These are phyloP conservation scores for Bombus waltoni DNA, from an alignment of 1,140 invertebrate genomes.

Conservation along the genomic window DNA sequence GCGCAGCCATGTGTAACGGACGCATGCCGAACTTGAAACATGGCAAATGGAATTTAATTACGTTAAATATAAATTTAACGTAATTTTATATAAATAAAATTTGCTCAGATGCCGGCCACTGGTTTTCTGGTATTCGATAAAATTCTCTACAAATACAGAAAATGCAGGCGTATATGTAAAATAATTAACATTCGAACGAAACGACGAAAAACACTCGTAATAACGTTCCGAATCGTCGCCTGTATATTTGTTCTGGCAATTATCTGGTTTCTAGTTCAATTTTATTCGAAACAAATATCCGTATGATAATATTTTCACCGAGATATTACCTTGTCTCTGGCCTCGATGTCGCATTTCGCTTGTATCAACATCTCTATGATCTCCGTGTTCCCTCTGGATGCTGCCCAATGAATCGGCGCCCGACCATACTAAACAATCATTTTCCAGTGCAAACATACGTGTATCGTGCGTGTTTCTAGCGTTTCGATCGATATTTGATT, in stretches of 20 bases:
- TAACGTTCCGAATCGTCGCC: background rate
- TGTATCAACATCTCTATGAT: constrained; percentile 89
- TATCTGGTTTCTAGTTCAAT: background rate
- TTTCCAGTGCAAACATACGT: background rate
- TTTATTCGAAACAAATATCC: background rate
- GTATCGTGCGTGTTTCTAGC: background rate
- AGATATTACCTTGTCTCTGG: constrained; percentile 87
- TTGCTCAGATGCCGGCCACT: too few relatives aligned
- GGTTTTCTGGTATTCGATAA: background rate
- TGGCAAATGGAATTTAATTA: constrained; percentile 16
- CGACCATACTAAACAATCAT: constrained; percentile 86
- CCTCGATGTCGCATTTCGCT: constrained; percentile 90
- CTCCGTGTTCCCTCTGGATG: constrained; percentile 88
- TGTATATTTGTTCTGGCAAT: background rate
- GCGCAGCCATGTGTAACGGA: constrained; percentile 91
- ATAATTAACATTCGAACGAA: background rate
- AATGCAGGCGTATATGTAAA: background rate
- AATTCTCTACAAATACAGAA: background rate
- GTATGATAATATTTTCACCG: background rate
- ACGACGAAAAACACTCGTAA: background rate
- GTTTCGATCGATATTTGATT: background rate
- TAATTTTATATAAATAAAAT: too few relatives aligned
- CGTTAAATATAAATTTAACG: too few relatives aligned
- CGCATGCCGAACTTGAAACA: constrained; percentile 89
- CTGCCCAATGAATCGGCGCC: constrained; percentile 90